phyloP scores from a whole-genome alignment of 2,888 invertebrate genomes.

The Isoperla grammatica region DNA sequence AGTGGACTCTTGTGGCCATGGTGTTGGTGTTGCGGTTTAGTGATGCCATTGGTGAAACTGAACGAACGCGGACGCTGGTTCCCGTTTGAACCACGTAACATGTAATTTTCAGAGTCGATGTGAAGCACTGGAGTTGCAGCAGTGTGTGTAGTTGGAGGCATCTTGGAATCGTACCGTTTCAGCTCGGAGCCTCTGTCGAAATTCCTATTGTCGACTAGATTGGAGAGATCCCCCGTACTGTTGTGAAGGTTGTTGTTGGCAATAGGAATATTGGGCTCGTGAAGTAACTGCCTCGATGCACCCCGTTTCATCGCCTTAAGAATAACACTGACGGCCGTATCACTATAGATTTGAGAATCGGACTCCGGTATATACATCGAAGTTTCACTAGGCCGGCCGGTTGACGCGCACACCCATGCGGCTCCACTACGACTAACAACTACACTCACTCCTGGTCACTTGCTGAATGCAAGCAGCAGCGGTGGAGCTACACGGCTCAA shows the following conservation, averaged over 20 bases:
- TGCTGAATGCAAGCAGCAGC: too few species aligned
- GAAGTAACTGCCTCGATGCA: slow-evolving; percentile 20
- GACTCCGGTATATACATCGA: too few species aligned
- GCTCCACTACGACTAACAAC: too few species aligned
- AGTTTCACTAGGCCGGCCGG: too few species aligned
- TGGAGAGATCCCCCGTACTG: slow-evolving; percentile 27
- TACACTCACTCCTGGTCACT: too few species aligned
- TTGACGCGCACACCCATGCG: too few species aligned
- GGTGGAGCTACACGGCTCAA: too few species aligned
- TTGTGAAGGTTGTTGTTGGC: slow-evolving; percentile 27
- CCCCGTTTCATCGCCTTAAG: slow-evolving; percentile 24
- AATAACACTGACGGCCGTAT: background rate
- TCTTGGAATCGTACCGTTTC: slow-evolving; percentile 30
- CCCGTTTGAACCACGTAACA: slow-evolving; percentile 40
- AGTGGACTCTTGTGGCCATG: slow-evolving; percentile 31
- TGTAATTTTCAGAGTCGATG: slow-evolving; percentile 51
- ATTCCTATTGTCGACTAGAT: slow-evolving; percentile 30
- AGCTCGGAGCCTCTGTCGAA: slow-evolving; percentile 28
- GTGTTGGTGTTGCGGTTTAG: slow-evolving; percentile 22
- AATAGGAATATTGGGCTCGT: slow-evolving; percentile 27
- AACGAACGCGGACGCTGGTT: slow-evolving; percentile 33
- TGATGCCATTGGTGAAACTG: slow-evolving; percentile 33
- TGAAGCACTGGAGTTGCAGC: slow-evolving; percentile 38
- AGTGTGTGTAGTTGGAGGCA: slow-evolving; percentile 29
- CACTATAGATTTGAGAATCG: too few species aligned